These are phyloP conservation scores for Melierax canorus DNA, from an alignment of 2,113 vertebrate genomes.

Conservation along the genomic window DNA sequence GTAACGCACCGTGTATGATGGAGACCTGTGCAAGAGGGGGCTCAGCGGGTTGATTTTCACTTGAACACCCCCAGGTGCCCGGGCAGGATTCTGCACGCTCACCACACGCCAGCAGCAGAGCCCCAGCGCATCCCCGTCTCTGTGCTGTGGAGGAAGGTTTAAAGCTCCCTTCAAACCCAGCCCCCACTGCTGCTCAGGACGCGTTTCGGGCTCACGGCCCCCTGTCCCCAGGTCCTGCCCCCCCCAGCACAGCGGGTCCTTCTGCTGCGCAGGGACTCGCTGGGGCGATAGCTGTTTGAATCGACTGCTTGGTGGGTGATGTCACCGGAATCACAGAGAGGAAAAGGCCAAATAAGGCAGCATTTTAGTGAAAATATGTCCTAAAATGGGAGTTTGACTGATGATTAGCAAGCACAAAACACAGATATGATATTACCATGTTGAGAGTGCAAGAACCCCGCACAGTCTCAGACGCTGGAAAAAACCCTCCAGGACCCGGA, in stretches of 20 bases:
- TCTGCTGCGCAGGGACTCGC: neutral
- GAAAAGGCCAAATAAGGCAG: conserved; percentile 48
- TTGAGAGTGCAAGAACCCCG: neutral
- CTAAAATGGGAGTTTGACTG: conserved; percentile 39
- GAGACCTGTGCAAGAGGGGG: fast-evolving
- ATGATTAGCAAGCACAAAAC: neutral
- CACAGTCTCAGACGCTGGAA: neutral
- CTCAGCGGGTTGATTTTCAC: fast-evolving
- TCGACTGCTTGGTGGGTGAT: neutral
- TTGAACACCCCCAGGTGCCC: fast-evolving
- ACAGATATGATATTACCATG: neutral
- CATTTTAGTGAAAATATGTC: neutral
- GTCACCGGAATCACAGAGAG: neutral
- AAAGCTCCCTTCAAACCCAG: neutral
- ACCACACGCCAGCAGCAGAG: neutral
- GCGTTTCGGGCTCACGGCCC: fast-evolving
- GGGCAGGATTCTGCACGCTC: fast-evolving
- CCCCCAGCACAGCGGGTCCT: neutral
- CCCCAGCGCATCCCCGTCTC: fast-evolving
- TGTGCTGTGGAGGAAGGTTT: fast-evolving
- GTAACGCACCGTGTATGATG: fast-evolving
- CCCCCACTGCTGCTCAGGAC: fast-evolving
- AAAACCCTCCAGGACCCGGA: neutral
- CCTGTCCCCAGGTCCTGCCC: fast-evolving
- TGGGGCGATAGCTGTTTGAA: neutral